A percentile compares a stretch with the other conserved stretches of the same genome.
Evolutionary conservation across 2,113 vertebrate genomes (phyloP).

Genomic region (Phoenicopterus ruber): DNA sequence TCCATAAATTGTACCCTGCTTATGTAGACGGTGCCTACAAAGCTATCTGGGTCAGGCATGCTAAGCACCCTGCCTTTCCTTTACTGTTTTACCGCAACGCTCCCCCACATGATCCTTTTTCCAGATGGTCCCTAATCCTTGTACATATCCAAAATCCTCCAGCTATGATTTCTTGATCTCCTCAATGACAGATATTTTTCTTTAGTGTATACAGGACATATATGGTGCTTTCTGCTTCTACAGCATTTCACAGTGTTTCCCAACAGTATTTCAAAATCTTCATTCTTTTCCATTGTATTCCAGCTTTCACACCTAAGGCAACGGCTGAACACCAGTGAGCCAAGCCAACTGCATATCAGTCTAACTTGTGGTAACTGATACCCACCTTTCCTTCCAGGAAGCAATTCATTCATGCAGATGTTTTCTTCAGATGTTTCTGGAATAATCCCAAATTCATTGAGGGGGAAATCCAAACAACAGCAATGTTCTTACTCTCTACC

Average conservation of each 20-base stretch:
- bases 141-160: constrained; percentile 26
- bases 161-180: constrained; percentile 27
- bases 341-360: background rate
- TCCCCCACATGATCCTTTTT: constrained; percentile 37
- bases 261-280: background rate
- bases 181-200: background rate
- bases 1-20: background rate
- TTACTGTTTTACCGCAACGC: background rate
- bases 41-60: constrained; percentile 51
- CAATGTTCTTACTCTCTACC: background rate
- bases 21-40: background rate
- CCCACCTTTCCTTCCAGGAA: background rate
- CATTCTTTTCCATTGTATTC: background rate
- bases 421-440: constrained; percentile 26
- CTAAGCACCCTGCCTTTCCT: background rate
- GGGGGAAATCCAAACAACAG: background rate
- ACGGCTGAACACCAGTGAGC: background rate
- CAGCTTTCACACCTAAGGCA: constrained; percentile 10
- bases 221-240: background rate
- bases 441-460: background rate
- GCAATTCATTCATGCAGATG: background rate
- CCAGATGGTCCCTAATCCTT: constrained; percentile 62
- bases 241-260: background rate
- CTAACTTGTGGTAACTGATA: background rate
- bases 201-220: background rate